Evolutionary conservation across 2,113 vertebrate species (phyloP).

Genomic region (Takifugu flavidus): DNA sequence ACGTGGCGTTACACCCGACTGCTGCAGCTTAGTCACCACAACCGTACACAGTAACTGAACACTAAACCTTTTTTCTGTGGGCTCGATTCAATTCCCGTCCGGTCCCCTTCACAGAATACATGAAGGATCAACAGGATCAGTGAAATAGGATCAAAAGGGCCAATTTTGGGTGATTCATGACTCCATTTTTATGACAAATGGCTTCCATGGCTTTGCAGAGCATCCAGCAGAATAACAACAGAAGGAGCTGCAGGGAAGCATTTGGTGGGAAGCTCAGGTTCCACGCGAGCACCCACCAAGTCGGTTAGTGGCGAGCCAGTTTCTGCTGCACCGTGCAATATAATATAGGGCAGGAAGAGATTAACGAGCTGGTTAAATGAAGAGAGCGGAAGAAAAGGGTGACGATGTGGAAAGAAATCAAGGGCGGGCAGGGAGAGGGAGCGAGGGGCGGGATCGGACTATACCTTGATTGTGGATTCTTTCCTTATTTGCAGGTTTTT

Average conservation of each 20-base stretch:
- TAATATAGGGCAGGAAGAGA: conserved; percentile 3
- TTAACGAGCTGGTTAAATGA: conserved; percentile 48
- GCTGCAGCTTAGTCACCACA: background rate
- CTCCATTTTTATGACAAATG: conserved; percentile 45
- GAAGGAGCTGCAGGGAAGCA: conserved; percentile 51
- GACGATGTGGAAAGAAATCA: conserved; percentile 16
- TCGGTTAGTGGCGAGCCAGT: conserved; percentile 34
- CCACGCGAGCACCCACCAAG: conserved; percentile 46
- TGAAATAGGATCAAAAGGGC: conserved; percentile 1
- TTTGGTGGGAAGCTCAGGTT: conserved; percentile 63
- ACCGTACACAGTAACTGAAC: background rate
- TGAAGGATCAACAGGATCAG: background rate
- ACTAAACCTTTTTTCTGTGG: background rate
- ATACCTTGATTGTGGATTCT: conserved; percentile 89
- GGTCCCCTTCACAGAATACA: conserved; percentile 6
- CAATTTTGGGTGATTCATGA: conserved; percentile 39
- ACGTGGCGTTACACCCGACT: background rate
- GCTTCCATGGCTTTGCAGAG: conserved; percentile 21
- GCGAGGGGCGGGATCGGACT: conserved; percentile 40
- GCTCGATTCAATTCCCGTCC: background rate
- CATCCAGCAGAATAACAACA: conserved; percentile 50
- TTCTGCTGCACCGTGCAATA: conserved; percentile 12
- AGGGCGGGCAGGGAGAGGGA: conserved; percentile 6
- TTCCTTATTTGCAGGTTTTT: conserved; percentile 87
- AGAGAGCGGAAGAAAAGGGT: conserved; percentile 3